These are phyloP conservation scores for Channallabes apus DNA, from an alignment of 2,797 vertebrate species.

Conservation along the genomic window DNA sequence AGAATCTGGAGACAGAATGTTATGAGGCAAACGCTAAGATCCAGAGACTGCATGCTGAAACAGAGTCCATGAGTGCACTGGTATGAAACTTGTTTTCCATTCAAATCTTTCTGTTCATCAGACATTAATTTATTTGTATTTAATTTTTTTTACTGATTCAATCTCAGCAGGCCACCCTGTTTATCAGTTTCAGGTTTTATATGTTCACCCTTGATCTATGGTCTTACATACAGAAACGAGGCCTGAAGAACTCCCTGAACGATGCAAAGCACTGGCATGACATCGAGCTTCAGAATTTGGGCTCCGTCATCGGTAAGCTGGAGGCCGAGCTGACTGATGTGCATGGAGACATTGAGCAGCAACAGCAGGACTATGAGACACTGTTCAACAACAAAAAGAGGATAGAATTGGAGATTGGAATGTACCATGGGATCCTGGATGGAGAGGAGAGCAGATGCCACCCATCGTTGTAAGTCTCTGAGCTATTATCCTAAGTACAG, in stretches of 20 bases:
- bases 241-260: conserved; percentile 85
- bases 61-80: conserved; percentile 76
- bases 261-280: conserved; percentile 90
- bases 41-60: conserved; percentile 91
- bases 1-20: conserved; percentile 80
- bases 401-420: conserved; percentile 84
- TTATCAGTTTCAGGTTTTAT: not conserved
- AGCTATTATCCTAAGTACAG: not conserved
- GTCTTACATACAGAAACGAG: conserved; percentile 79
- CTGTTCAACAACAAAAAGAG: conserved; percentile 80
- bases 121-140: no score
- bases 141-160: not conserved
- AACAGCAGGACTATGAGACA: conserved; percentile 79
- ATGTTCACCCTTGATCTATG: not conserved
- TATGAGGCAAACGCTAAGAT: conserved; percentile 81
- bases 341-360: conserved; percentile 82
- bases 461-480: conserved; percentile 50
- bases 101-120: not conserved
- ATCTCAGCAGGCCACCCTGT: not conserved
- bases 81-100: conserved; percentile 36
- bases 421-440: conserved; percentile 88
- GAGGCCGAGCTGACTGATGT: conserved; percentile 86
- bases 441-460: conserved; percentile 82
- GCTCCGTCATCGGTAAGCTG: conserved; percentile 83
- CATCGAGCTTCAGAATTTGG: conserved; percentile 90